These are phyloP conservation scores for Ornithoptera alexandrae DNA, from an alignment of 2,888 invertebrate species.

Conservation along the genomic window DNA sequence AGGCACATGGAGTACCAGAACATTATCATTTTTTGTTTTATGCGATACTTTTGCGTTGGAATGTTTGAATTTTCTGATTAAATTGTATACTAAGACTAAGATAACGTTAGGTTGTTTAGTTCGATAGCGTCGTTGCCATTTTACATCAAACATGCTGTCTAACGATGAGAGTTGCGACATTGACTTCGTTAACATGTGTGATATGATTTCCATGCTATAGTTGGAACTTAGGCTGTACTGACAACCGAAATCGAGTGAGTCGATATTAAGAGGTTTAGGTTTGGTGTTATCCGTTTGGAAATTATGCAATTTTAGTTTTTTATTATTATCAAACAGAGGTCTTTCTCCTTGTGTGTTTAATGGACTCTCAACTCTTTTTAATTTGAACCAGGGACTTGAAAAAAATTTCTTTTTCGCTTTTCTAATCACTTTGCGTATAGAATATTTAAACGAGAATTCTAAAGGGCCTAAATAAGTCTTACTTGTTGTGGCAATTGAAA, in stretches of 20 bases:
- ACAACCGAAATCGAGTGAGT: constrained; percentile 43
- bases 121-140: constrained; percentile 35
- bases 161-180: constrained; percentile 42
- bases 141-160: constrained; percentile 38
- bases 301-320: neutral
- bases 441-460: constrained; percentile 6
- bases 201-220: constrained; percentile 51
- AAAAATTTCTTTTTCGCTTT: constrained; percentile 19
- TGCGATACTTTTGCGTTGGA: constrained; percentile 35
- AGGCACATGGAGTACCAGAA: constrained; percentile 43
- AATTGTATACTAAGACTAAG: constrained; percentile 42
- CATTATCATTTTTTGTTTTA: constrained; percentile 42
- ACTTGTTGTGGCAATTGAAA: neutral
- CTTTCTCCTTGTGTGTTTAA: neutral
- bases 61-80: constrained; percentile 45
- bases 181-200: constrained; percentile 47
- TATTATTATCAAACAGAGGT: neutral
- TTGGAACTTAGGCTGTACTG: constrained; percentile 49
- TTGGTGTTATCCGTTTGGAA: neutral
- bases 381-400: constrained; percentile 4
- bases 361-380: neutral
- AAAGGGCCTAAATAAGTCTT: constrained; percentile 3
- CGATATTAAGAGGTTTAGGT: constrained; percentile 3
- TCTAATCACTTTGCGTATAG: constrained; percentile 15
- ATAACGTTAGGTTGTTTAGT: constrained; percentile 37